Evolutionary conservation across 2,113 vertebrate species (phyloP), one percentile per base, ranked within the genome.

Genomic region (Xiphophorus maculatus): DNA sequence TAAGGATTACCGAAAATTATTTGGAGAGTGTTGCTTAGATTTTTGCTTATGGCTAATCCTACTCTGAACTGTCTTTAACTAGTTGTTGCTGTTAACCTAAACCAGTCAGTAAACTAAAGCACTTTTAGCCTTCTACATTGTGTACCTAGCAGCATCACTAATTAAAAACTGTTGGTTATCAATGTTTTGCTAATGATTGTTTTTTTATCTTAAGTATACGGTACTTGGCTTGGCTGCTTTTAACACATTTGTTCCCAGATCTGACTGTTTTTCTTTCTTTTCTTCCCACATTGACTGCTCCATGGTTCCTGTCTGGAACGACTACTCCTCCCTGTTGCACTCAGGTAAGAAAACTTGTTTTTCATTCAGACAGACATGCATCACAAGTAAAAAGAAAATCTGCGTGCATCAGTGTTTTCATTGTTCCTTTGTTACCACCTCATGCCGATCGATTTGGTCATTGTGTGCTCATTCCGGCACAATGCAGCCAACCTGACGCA

Each of bases 101-200:
- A 93, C 92, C 91, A 89, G 88, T 93, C 92, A 87, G 83, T 79
- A 82, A 88, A 90, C 86, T 62, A 76, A 84, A 74, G 90, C 91
- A 74, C 87, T 84, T 86, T 93, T 90, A 90, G 80, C 81, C 82
- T 63, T 79, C 64, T 82, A 68, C 71, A 74, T 77, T 84, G 85
- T 74, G 71, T 69, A 76, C 63, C 76, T 28, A 69, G 76, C 79
- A 58, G 32, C 76, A 73, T 74, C 40, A 32, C 82, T 82, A 64
- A 88, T 79, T 88, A 73, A 84, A 84, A 83, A 80, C 66, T 60
- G 73, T 83, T 89, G 80, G 88, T 90, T 87, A 81, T 67, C 84
- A 83, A 84, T 83, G 81, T 65, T 54, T 58, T 74, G 33, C 12
- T 88, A 85, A 90, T 71, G 83, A 82, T 71, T 74, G 33, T 10